Percentiles rank a stretch among this genome's conserved stretches.
These are phyloP conservation scores for Drosophila teissieri DNA, from an alignment of 1,140 invertebrate species.

Conservation along the genomic window DNA sequence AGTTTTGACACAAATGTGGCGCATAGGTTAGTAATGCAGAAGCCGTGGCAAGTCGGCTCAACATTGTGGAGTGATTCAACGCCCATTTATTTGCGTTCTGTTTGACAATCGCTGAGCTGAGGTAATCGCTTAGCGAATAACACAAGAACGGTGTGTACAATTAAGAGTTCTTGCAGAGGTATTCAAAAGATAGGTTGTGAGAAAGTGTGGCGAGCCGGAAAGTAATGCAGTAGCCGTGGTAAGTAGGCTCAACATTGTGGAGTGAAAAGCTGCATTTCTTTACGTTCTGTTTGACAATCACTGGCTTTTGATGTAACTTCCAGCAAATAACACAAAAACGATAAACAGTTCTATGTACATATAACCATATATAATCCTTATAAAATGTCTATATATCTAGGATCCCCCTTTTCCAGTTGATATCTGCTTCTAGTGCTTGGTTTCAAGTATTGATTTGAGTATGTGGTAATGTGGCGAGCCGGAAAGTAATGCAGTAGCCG, in stretches of 20 bases:
- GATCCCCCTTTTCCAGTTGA: background rate
- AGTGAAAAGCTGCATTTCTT: slow-evolving; percentile 49
- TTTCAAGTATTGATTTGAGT: background rate
- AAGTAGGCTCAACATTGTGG: slow-evolving; percentile 55
- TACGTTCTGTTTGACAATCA: slow-evolving; percentile 81
- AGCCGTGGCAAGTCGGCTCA: slow-evolving; percentile 11
- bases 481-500: slow-evolving; percentile 44
- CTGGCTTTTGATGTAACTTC: slow-evolving; percentile 45
- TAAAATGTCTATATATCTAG: background rate
- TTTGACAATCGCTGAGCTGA: slow-evolving; percentile 9
- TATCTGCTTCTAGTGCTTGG: background rate
- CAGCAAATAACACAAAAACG: slow-evolving; percentile 75
- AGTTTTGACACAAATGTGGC: slow-evolving; percentile 9
- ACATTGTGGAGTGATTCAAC: slow-evolving; percentile 14
- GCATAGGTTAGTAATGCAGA: slow-evolving; percentile 30
- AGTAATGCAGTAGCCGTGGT: slow-evolving; percentile 45
- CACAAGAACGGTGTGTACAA: background rate
- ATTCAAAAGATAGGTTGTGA: no score
- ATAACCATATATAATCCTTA: background rate
- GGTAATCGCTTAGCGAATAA: slow-evolving; percentile 4
- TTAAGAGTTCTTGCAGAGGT: background rate
- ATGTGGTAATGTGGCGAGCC: slow-evolving; percentile 22
- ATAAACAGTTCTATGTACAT: background rate
- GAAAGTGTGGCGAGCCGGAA: no score
- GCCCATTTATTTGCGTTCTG: slow-evolving; percentile 1